Percentiles rank a stretch among this genome's conserved stretches.
phyloP scores from a whole-genome alignment of 2,797 vertebrate genomes.

The Aphelocoma californica region DNA sequence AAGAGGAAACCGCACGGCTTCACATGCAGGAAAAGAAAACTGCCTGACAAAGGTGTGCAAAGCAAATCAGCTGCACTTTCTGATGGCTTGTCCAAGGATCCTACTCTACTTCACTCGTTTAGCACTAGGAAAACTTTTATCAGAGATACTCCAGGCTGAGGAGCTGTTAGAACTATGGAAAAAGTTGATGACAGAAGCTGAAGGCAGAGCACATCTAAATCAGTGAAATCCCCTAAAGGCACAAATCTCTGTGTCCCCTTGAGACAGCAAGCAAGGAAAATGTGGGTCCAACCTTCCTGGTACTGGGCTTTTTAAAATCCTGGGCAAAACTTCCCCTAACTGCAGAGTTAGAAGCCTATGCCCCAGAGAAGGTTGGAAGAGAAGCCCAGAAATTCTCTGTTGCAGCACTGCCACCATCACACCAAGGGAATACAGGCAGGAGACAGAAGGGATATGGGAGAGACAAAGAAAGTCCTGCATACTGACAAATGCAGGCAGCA shows the following conservation, averaged over 20 bases:
- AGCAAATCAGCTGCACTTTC: background rate
- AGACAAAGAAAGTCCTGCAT: background rate
- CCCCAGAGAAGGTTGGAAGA: background rate
- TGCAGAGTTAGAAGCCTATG: background rate
- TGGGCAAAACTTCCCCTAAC: background rate
- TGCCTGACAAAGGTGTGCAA: background rate
- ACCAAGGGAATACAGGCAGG: background rate
- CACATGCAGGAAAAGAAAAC: background rate
- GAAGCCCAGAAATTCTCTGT: background rate
- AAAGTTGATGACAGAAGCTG: background rate
- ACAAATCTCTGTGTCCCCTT: background rate
- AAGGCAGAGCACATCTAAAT: background rate
- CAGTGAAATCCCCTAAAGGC: background rate
- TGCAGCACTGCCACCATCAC: background rate
- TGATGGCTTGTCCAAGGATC: background rate
- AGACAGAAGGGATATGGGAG: background rate
- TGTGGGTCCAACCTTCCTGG: background rate
- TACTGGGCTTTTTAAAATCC: background rate
- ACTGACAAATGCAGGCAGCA: accelerated
- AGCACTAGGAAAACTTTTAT: background rate
- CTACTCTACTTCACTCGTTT: background rate
- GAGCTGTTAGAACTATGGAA: background rate
- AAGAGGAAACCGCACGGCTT: background rate
- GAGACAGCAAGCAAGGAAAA: background rate
- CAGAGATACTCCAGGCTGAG: background rate